These are phyloP conservation scores for Hippoglossus hippoglossus DNA, from an alignment of 2,797 vertebrate species.

Conservation along the genomic window DNA sequence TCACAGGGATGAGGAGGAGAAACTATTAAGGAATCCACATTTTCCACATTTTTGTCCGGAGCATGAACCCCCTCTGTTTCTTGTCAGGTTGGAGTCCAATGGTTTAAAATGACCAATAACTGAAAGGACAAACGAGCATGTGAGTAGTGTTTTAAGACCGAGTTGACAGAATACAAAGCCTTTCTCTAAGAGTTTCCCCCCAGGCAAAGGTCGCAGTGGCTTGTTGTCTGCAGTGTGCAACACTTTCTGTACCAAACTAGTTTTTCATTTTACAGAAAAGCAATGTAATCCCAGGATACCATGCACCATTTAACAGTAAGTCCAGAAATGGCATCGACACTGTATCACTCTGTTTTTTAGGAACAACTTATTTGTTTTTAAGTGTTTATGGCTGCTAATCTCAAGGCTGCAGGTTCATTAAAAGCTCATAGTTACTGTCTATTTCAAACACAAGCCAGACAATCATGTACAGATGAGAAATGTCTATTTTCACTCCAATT, in stretches of 20 bases:
- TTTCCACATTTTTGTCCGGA: neutral
- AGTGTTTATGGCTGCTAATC: conserved; percentile 8
- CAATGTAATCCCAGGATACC: conserved; percentile 7
- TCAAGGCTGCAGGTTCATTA: conserved; percentile 14
- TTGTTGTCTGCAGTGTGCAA: neutral
- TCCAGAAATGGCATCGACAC: conserved; percentile 16
- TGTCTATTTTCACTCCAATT: conserved; percentile 13
- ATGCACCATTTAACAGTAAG: conserved; percentile 10
- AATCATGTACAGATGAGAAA: conserved; percentile 19
- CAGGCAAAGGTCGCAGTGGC: neutral
- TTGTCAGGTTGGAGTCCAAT: neutral
- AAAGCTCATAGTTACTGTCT: neutral
- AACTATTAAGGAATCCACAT: neutral
- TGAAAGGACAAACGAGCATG: neutral
- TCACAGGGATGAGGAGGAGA: neutral
- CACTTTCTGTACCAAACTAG: no score
- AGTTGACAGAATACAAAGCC: neutral
- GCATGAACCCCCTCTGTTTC: no score
- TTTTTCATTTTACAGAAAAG: no score
- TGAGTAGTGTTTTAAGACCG: neutral
- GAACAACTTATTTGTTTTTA: conserved; percentile 14
- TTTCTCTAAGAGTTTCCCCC: neutral
- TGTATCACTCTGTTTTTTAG: conserved; percentile 18
- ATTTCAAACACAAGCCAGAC: conserved; percentile 19
- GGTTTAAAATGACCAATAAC: neutral